A percentile compares a stretch with the other conserved stretches of the same genome.
phyloP scores from a whole-genome alignment of 2,113 vertebrate species.

The Corythornis madagascariensis region DNA sequence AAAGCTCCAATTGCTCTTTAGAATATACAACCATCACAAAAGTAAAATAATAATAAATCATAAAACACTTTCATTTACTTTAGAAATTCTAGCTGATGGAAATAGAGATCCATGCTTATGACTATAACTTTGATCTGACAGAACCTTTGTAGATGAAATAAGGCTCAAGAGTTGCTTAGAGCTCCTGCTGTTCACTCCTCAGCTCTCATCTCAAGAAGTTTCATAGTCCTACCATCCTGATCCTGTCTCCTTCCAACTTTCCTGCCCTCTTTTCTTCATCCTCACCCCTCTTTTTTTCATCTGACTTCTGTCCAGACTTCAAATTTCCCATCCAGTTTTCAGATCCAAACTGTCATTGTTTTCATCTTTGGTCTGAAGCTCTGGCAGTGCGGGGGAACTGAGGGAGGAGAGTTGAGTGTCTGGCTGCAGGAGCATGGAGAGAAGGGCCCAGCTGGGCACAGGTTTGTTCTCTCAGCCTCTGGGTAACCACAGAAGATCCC shows the following conservation, averaged over 20 bases:
- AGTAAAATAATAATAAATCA: constrained; percentile 2
- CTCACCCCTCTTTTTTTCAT: neutral
- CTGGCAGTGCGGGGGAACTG: neutral
- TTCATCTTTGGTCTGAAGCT: neutral
- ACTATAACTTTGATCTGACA: neutral
- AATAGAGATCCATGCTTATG: neutral
- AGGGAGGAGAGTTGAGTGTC: neutral
- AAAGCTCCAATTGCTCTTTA: neutral
- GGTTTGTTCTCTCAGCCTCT: neutral
- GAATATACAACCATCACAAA: constrained; percentile 18
- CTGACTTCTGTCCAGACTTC: neutral
- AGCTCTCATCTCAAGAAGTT: neutral
- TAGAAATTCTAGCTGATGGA: too few relatives aligned
- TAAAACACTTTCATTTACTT: too few relatives aligned
- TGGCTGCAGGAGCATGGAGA: neutral
- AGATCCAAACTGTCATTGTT: neutral
- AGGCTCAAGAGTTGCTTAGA: neutral
- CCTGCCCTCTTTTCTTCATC: neutral
- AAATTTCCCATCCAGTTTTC: neutral
- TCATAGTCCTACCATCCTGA: neutral
- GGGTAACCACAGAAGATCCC: neutral
- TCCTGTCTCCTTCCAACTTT: neutral
- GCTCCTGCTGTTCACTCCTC: neutral
- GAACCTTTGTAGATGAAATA: constrained; percentile 5
- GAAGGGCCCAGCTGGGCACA: neutral